Evolutionary conservation across 2,888 invertebrate species (phyloP).

Genomic region (Litoditis marina): DNA sequence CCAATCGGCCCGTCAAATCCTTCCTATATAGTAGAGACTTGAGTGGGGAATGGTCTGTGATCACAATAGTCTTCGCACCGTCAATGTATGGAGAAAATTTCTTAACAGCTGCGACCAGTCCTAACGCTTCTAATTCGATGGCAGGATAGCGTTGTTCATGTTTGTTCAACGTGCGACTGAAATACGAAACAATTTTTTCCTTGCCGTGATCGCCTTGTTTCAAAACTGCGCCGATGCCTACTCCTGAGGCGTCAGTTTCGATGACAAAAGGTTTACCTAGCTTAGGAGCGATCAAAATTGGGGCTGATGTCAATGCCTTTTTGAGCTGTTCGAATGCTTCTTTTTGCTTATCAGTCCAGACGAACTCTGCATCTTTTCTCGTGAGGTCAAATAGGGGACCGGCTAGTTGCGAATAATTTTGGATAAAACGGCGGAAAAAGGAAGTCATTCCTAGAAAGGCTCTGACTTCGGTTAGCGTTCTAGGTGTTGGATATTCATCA

Average conservation of each 20-base stretch:
- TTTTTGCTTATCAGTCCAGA: conserved; percentile 1
- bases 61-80: conserved; percentile 10
- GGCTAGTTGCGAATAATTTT: conserved; percentile 9
- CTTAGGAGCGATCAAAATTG: conserved; percentile 18
- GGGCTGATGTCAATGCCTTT: conserved; percentile 3
- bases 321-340: conserved; percentile 11
- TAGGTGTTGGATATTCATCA: conserved; percentile 7
- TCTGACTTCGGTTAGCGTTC: conserved; percentile 8
- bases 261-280: conserved; percentile 20
- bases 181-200: conserved; percentile 13
- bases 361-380: neutral
- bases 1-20: conserved; percentile 13
- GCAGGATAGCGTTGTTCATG: conserved; percentile 18
- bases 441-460: conserved; percentile 10
- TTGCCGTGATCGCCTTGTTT: conserved; percentile 12
- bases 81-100: conserved; percentile 19
- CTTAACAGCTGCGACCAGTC: conserved; percentile 14
- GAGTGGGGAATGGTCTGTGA: conserved; percentile 24
- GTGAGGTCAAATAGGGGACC: conserved; percentile 10
- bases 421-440: conserved; percentile 14
- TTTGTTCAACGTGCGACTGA: conserved; percentile 8
- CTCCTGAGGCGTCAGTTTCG: conserved; percentile 20
- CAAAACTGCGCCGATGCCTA: conserved; percentile 22
- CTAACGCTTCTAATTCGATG: conserved; percentile 23
- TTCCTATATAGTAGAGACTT: conserved; percentile 8